Percentiles rank a stretch among this genome's conserved stretches.
phyloP scores from a whole-genome alignment of 2,888 invertebrate genomes.

The Luperina nickerlii region DNA sequence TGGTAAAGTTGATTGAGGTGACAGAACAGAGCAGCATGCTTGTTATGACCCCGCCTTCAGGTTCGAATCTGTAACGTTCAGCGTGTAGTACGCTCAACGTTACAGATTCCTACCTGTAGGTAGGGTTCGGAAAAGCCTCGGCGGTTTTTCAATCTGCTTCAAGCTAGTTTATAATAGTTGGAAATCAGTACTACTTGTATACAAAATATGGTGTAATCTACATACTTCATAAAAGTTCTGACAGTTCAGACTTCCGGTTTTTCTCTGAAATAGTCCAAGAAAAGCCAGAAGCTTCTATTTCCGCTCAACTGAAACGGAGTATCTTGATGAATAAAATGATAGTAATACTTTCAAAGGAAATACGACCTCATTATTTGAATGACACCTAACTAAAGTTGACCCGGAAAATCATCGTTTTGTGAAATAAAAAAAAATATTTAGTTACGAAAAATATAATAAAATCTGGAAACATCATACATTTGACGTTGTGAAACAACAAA shows the following conservation, averaged over 20 bases:
- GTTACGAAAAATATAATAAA: conserved; percentile 49
- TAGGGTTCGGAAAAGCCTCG: neutral
- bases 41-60: neutral
- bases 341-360: neutral
- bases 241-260: neutral
- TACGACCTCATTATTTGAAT: neutral
- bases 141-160: neutral
- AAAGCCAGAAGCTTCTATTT: too few species aligned
- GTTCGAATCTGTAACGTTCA: neutral
- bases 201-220: neutral
- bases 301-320: neutral
- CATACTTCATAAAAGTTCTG: neutral
- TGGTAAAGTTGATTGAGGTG: neutral
- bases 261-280: neutral
- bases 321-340: neutral
- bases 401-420: conserved; percentile 16
- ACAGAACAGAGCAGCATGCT: neutral
- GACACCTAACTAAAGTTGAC: neutral
- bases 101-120: too few species aligned
- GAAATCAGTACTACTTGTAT: neutral
- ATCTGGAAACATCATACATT: conserved; percentile 20
- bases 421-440: conserved; percentile 28
- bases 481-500: conserved; percentile 35
- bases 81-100: too few species aligned
- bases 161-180: neutral